Percentiles rank a stretch among this genome's conserved stretches.
phyloP scores from a whole-genome alignment of 2,797 vertebrate genomes.

The Dendrocincla fuliginosa region DNA sequence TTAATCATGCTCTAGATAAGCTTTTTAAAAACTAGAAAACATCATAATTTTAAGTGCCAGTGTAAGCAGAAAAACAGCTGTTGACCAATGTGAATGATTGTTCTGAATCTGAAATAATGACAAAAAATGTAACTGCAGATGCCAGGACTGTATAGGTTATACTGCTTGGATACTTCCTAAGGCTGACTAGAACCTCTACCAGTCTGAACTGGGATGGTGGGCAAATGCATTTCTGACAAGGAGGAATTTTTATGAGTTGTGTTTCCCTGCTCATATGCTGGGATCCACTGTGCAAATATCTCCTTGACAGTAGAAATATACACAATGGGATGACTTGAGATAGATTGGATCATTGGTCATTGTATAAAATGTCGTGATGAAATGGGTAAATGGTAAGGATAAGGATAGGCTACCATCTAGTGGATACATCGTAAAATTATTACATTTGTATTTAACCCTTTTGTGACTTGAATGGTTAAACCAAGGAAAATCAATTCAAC shows the following conservation, averaged over 20 bases:
- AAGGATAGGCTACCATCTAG: slow-evolving; percentile 76
- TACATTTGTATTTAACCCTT: slow-evolving; percentile 34
- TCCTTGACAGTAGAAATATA: not conserved
- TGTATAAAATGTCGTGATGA: not conserved
- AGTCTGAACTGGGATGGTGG: not conserved
- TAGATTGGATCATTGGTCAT: not conserved
- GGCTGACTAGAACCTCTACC: not conserved
- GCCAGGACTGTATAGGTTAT: not conserved
- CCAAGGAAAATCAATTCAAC: slow-evolving; percentile 34
- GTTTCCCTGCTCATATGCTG: not conserved
- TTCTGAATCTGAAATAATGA: not conserved
- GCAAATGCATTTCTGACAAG: not conserved
- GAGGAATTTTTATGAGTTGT: not conserved
- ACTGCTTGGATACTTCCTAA: not conserved
- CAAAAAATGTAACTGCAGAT: not conserved
- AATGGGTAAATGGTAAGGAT: slow-evolving; percentile 33
- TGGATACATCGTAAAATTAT: slow-evolving; percentile 54
- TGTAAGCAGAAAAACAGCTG: not conserved
- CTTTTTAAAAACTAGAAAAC: not conserved
- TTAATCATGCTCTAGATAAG: not conserved
- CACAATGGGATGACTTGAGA: not conserved
- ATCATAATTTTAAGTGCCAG: not conserved
- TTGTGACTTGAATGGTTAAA: slow-evolving; percentile 49
- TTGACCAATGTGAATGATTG: not conserved
- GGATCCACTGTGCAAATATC: not conserved